phyloP scores from a whole-genome alignment of 2,797 vertebrate species.

The Acanthis flammea region DNA sequence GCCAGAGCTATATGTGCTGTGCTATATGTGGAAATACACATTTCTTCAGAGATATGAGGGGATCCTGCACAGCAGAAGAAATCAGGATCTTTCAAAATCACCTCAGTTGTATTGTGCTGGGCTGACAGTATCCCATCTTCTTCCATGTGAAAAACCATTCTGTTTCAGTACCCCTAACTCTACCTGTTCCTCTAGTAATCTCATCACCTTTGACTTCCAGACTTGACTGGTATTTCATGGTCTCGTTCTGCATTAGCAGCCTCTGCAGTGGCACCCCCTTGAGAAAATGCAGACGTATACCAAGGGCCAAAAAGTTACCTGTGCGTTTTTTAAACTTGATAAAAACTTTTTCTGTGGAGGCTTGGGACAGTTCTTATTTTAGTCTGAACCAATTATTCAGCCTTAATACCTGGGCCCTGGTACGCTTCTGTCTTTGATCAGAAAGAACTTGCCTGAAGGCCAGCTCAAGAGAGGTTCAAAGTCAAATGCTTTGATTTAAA shows the following conservation, averaged over 20 bases:
- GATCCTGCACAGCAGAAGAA: background rate
- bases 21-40: background rate
- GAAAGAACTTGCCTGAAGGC: conserved; percentile 67
- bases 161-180: background rate
- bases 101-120: background rate
- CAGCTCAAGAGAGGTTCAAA: conserved; percentile 66
- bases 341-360: background rate
- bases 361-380: conserved; percentile 56
- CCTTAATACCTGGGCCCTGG: conserved; percentile 31
- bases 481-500: conserved; percentile 70
- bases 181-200: background rate
- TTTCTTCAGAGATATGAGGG: background rate
- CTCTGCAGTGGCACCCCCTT: background rate
- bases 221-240: background rate
- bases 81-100: background rate
- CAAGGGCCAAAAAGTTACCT: conserved; percentile 25
- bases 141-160: background rate
- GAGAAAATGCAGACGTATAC: background rate
- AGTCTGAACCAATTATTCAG: conserved; percentile 62
- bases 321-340: background rate
- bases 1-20: background rate
- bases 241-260: background rate
- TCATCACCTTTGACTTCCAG: background rate
- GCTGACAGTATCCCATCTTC: background rate
- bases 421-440: conserved; percentile 44